phyloP scores from a whole-genome alignment of 2,888 invertebrate species.

The Dynastes grantii region DNA sequence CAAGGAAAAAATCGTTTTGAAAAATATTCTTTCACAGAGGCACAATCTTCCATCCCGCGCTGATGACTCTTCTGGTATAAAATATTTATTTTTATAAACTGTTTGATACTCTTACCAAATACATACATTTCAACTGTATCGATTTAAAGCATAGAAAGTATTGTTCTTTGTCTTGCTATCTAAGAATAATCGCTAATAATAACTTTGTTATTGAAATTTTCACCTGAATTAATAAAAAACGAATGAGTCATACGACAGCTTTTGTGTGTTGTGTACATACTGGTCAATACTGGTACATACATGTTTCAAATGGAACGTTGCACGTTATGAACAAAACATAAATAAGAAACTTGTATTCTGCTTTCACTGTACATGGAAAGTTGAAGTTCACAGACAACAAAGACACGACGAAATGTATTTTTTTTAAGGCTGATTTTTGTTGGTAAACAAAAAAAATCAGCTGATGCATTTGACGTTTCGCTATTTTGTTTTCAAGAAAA shows the following conservation, averaged over 20 bases:
- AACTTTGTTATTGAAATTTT: no score
- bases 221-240: not conserved
- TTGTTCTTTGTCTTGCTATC: no score
- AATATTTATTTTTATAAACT: no score
- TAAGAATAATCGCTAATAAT: not conserved
- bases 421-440: conserved; percentile 49
- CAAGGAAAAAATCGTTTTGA: no score
- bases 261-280: not conserved
- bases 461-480: conserved; percentile 55
- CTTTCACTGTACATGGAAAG: conserved; percentile 52
- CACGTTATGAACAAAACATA: not conserved
- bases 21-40: no score
- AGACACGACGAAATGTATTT: conserved; percentile 22
- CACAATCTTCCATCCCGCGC: no score
- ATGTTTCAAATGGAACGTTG: not conserved
- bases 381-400: conserved; percentile 55
- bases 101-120: no score
- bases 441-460: conserved; percentile 59
- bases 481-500: conserved; percentile 51
- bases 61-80: no score
- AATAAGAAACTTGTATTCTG: not conserved
- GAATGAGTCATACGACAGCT: not conserved
- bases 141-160: no score
- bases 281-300: not conserved
- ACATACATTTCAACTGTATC: no score